Evolutionary conservation across 2,797 vertebrate genomes (phyloP).

Genomic region (Trachops cirrhosus): DNA sequence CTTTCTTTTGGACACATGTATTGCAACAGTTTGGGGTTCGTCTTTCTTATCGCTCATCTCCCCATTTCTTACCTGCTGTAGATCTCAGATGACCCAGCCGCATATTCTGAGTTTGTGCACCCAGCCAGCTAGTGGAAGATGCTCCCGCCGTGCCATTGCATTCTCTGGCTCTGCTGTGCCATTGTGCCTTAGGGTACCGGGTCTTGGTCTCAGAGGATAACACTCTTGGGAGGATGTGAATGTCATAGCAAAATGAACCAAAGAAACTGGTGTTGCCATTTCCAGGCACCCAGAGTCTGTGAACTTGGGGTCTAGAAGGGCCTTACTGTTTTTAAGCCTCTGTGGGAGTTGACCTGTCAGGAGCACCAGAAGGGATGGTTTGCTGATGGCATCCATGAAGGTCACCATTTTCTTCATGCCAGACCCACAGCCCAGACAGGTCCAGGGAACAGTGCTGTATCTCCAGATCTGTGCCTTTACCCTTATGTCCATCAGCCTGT

Average conservation of each 20-base stretch:
- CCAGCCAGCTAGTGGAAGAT: accelerated
- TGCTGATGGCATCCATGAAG: too few species aligned
- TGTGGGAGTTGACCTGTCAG: neutral
- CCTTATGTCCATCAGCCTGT: neutral
- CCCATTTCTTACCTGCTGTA: accelerated
- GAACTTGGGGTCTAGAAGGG: too few species aligned
- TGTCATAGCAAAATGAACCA: neutral
- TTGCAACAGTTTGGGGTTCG: neutral
- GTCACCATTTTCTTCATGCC: neutral
- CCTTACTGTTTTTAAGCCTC: accelerated
- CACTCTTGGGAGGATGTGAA: accelerated
- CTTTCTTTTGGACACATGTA: neutral
- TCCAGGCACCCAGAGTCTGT: accelerated
- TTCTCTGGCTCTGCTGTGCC: neutral
- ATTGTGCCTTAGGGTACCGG: accelerated
- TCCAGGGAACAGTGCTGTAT: neutral
- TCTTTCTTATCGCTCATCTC: accelerated
- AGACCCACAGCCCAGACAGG: neutral
- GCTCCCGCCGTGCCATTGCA: accelerated
- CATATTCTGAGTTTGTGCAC: accelerated
- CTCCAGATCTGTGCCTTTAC: neutral
- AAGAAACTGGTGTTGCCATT: accelerated
- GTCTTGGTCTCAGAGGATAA: accelerated
- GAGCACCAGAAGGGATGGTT: neutral
- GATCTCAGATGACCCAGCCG: accelerated